Percentiles rank a stretch among this genome's conserved stretches.
Evolutionary conservation across 2,797 vertebrate genomes (phyloP).

Genomic region (Furcifer pardalis): DNA sequence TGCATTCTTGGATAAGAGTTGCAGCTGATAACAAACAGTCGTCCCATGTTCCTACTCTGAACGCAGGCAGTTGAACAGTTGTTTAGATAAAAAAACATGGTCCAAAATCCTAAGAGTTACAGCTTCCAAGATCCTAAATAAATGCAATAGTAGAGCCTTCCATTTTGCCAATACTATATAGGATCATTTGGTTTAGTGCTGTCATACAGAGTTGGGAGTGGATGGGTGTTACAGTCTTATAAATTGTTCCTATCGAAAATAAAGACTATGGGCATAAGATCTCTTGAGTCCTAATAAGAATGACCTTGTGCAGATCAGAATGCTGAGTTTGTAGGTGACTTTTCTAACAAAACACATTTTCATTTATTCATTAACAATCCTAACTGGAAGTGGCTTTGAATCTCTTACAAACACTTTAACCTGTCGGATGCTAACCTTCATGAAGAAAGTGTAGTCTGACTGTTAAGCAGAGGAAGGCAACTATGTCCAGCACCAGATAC

Average conservation of each 20-base stretch:
- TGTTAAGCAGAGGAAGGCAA: neutral
- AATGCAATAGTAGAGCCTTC: neutral
- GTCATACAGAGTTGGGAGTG: neutral
- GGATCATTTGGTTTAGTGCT: neutral
- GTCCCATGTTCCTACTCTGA: neutral
- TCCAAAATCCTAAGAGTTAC: no score
- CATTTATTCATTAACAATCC: neutral
- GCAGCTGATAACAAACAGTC: no score
- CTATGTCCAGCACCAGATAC: neutral
- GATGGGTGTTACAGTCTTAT: no score
- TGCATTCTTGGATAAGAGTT: no score
- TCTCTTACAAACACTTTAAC: no score
- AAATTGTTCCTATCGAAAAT: neutral
- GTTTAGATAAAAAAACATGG: neutral
- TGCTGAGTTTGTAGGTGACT: neutral
- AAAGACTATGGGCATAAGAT: neutral
- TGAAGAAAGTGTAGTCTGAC: neutral
- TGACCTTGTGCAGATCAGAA: neutral
- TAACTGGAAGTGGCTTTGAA: neutral
- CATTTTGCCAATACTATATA: neutral
- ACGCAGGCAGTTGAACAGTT: neutral
- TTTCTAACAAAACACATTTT: neutral
- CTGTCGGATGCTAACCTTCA: neutral
- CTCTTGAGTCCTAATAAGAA: neutral
- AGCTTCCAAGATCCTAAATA: no score